A percentile compares a stretch with the other conserved stretches of the same genome.
Evolutionary conservation across 1,140 invertebrate species (phyloP).

Genomic region (Drosophila mauritiana): DNA sequence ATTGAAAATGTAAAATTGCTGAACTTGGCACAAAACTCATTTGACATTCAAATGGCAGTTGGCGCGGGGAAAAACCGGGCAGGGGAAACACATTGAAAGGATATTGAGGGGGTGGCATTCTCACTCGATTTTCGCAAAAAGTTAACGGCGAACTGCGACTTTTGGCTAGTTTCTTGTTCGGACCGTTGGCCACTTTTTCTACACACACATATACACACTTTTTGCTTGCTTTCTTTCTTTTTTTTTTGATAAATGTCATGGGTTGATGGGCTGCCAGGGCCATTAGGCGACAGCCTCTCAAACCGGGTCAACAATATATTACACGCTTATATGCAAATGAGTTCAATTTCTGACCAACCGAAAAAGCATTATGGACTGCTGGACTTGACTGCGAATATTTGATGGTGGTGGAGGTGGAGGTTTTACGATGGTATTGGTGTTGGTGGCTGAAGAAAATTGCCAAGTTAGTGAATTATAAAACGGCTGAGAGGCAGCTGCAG

Average conservation of each 20-base stretch:
- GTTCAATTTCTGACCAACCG: constrained; percentile 61
- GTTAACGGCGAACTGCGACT: constrained; percentile 25
- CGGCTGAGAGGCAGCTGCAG: constrained; percentile 13
- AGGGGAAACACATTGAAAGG: constrained; percentile 1
- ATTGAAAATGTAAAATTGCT: constrained; percentile 73
- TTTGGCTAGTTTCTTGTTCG: constrained; percentile 20
- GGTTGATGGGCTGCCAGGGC: constrained; percentile 66
- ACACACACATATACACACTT: constrained; percentile 10
- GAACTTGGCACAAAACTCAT: constrained; percentile 73
- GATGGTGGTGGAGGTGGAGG: background rate
- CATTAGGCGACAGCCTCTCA: constrained; percentile 52
- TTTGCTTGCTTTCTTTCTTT: background rate
- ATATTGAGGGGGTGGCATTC: constrained; percentile 15
- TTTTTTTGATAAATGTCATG: constrained; percentile 61
- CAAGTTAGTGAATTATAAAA: constrained; percentile 59
- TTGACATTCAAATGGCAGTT: constrained; percentile 62
- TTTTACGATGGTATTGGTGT: background rate
- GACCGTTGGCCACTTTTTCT: constrained; percentile 10
- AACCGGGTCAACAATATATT: constrained; percentile 55
- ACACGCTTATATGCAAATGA: constrained; percentile 68
- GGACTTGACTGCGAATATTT: constrained; percentile 21
- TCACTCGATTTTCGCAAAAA: constrained; percentile 35
- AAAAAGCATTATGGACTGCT: constrained; percentile 54
- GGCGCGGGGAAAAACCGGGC: background rate
- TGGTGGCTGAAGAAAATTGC: constrained; percentile 42